Percentiles rank a stretch among this genome's conserved stretches.
These are phyloP conservation scores for Mamestra configurata DNA, from an alignment of 1,140 invertebrate species.

Conservation along the genomic window DNA sequence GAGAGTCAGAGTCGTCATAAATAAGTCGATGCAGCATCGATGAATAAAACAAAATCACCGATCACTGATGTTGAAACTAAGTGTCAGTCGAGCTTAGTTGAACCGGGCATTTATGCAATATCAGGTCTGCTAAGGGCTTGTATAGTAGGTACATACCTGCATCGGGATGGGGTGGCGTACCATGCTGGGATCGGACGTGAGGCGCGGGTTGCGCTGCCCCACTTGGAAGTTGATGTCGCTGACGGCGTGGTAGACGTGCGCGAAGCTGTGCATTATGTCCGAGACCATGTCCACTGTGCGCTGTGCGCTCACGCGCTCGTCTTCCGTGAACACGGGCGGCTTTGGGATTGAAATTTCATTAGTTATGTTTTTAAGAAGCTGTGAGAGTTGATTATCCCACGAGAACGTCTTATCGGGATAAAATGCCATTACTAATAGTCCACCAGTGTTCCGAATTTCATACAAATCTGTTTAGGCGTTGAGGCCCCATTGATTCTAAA, in stretches of 20 bases:
- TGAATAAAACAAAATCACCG: background rate
- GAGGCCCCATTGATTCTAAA: too few relatives aligned
- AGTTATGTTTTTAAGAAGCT: conserved; percentile 11
- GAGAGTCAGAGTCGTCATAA: too few relatives aligned
- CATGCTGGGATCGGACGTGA: conserved; percentile 64
- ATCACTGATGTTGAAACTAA: background rate
- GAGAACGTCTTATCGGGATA: too few relatives aligned
- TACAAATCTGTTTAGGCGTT: too few relatives aligned
- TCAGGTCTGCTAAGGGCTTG: too few relatives aligned
- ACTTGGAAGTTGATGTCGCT: conserved; percentile 90
- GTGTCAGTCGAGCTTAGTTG: too few relatives aligned
- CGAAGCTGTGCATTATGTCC: conserved; percentile 94
- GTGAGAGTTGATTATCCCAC: background rate
- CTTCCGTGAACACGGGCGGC: conserved; percentile 54
- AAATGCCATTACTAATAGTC: too few relatives aligned
- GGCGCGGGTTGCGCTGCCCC: conserved; percentile 57
- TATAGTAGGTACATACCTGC: conserved; percentile 58
- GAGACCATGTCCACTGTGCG: conserved; percentile 92
- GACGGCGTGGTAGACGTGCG: conserved; percentile 95
- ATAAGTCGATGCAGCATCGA: too few relatives aligned
- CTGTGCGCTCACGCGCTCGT: conserved; percentile 88
- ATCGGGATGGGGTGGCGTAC: conserved; percentile 61
- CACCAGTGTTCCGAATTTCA: too few relatives aligned
- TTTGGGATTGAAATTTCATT: conserved; percentile 39
- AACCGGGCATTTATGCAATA: too few relatives aligned